Percentiles rank a stretch among this genome's conserved stretches.
Evolutionary conservation across 1,140 invertebrate genomes (phyloP).

Genomic region (Drosophila gunungcola): DNA sequence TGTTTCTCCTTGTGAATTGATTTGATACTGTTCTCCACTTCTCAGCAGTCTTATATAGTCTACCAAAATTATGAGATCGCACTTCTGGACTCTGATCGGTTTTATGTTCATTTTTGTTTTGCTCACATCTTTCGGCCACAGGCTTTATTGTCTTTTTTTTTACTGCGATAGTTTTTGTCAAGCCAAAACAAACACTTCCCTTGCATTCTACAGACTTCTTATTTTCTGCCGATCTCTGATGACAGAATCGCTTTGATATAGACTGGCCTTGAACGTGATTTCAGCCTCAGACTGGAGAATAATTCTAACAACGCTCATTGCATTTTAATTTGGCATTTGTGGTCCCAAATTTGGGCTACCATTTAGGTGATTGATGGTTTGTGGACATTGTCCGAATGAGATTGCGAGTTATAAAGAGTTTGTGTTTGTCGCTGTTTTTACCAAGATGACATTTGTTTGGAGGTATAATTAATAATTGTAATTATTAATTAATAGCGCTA

Average conservation of each 20-base stretch:
- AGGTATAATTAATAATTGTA: constrained; percentile 2
- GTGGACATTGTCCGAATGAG: constrained; percentile 33
- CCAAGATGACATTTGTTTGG: constrained; percentile 10
- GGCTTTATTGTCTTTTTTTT: constrained; percentile 29
- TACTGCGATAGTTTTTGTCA: constrained; percentile 59
- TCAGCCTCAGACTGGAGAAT: constrained; percentile 33
- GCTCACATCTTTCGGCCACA: constrained; percentile 32
- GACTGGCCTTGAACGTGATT: constrained; percentile 66
- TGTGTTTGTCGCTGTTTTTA: background rate
- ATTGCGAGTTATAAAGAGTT: background rate
- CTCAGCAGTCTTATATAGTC: constrained; percentile 64
- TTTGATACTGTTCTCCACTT: constrained; percentile 60
- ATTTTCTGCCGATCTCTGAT: constrained; percentile 52
- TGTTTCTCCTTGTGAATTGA: constrained; percentile 44
- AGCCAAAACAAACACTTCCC: constrained; percentile 36
- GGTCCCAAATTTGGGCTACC: constrained; percentile 47
- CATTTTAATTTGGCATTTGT: constrained; percentile 67
- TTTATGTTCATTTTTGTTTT: constrained; percentile 58
- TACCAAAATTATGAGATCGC: constrained; percentile 50
- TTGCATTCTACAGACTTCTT: constrained; percentile 75
- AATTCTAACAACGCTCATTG: constrained; percentile 54
- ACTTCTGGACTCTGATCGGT: constrained; percentile 40
- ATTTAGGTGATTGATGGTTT: constrained; percentile 66
- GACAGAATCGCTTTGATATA: constrained; percentile 46
- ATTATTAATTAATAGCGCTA: constrained; percentile 5